These are phyloP conservation scores for Ascaphus truei DNA, from an alignment of 2,113 vertebrate species.

Conservation along the genomic window DNA sequence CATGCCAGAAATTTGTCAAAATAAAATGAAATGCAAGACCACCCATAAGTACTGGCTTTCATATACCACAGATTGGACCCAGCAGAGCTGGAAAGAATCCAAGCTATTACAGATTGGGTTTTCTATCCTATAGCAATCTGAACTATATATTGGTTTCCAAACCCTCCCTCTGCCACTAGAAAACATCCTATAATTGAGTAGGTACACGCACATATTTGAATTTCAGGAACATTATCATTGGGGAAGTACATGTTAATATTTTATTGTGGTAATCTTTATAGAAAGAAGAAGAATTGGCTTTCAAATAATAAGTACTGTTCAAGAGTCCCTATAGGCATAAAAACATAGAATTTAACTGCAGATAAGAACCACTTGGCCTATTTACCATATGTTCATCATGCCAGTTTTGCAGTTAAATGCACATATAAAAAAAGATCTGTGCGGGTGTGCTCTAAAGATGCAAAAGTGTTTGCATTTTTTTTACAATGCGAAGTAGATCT, in stretches of 20 bases:
- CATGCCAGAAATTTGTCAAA: conserved; percentile 22
- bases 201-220: not conserved
- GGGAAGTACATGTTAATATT: not conserved
- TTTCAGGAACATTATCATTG: not conserved
- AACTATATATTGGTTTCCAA: not conserved
- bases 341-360: too few relatives aligned
- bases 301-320: not conserved
- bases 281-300: not conserved
- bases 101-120: not conserved
- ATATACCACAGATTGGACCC: not conserved
- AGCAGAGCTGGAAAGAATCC: not conserved
- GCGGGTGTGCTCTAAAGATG: not conserved
- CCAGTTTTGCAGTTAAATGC: not conserved
- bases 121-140: not conserved
- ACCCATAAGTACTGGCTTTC: conserved; percentile 19
- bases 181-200: not conserved
- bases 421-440: not conserved
- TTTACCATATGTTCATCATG: not conserved
- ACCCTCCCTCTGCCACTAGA: not conserved
- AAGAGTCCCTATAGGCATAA: too few relatives aligned
- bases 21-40: conserved; percentile 19
- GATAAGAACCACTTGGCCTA: too few relatives aligned
- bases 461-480: too few relatives aligned
- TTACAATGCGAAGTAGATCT: too few relatives aligned
- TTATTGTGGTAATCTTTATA: not conserved